A percentile compares a stretch with the other conserved stretches of the same genome.
Evolutionary conservation across 2,797 vertebrate species (phyloP).

Genomic region (Acanthiza pusilla): DNA sequence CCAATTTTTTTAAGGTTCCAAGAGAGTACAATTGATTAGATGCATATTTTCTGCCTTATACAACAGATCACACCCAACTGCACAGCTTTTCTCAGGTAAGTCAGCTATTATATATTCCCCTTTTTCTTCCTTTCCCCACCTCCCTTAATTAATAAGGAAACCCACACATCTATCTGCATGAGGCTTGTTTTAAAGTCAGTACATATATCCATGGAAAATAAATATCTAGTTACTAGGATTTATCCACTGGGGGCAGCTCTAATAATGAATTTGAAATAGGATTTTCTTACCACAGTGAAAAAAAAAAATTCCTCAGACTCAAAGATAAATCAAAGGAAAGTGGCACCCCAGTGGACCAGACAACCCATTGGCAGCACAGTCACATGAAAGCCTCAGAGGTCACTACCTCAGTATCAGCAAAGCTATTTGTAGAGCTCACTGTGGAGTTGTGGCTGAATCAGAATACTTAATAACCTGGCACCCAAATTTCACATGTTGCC

Average conservation of each 20-base stretch:
- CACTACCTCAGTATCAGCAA: constrained; percentile 25
- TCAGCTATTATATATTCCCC: background rate
- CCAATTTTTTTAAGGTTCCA: background rate
- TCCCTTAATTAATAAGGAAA: constrained; percentile 29
- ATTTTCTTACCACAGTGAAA: constrained; percentile 15
- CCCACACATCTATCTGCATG: constrained; percentile 1
- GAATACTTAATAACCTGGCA: constrained; percentile 46
- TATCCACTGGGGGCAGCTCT: constrained; percentile 1
- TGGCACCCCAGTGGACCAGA: constrained; percentile 60
- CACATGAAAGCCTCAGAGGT: constrained; percentile 59
- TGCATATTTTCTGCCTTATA: background rate
- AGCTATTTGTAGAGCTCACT: constrained; percentile 15
- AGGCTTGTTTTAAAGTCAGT: constrained; percentile 24
- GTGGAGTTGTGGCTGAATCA: background rate
- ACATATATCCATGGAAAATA: constrained; percentile 4
- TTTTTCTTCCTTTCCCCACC: background rate
- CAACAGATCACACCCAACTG: background rate
- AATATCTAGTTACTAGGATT: constrained; percentile 20
- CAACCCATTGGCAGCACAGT: constrained; percentile 53
- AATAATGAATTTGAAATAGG: constrained; percentile 43
- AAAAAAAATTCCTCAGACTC: constrained; percentile 51
- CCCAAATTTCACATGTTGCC: constrained; percentile 4
- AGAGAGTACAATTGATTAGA: background rate
- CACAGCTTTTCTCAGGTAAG: constrained; percentile 23
- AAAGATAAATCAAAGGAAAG: constrained; percentile 63